Base-by-base conservation (phyloP, 2,888 invertebrate genomes). In the Plebejus anna region DNA sequence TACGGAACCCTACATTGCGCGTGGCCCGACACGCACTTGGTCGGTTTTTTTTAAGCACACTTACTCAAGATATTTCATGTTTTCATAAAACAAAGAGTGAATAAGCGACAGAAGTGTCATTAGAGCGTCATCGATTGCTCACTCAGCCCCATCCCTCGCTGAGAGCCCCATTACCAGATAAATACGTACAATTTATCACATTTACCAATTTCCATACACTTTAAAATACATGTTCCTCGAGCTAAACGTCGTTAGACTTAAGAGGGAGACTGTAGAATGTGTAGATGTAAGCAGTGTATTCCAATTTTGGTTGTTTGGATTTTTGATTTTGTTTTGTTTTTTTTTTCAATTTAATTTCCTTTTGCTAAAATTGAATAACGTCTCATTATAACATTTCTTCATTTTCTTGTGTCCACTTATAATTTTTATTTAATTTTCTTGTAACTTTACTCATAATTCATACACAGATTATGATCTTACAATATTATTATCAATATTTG, bases 191-290 rank as follows among this genome's bases (percentile, higher is more conserved):
- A 92, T 92, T 92, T 92, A 92, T 93, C 90, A 92, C 89, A 90
- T 92, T 92, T 88, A 91, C 89, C 90, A 91, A 93, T 94, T 92
- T 92, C 92, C 93, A 94, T 94, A 92, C 84, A 91, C 88, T 90
- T 87, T 86, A 84, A 86, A 87, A 88, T 85, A 87, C 89, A 88
- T 88, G 89, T 89, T 85, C 86, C 84, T 84, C 81, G 82, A 87
- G 89, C 88, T 89, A 89, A 90, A 88, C 85, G 86, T 86, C 85
- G 85, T 88, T 88, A 87, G 84, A 85, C 85, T 81, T 83, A 83
- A 84, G 84, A 85, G 84, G 83, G 83, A 82, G 81, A 76, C 77
- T 77, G 81, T 80, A 82, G 80, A 81, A 80, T 59, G 59, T 59
- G n/a, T 78, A 77, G 77, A 81, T 73, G 71, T 77, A 80, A 75